Evolutionary conservation across 2,888 invertebrate genomes (phyloP), one percentile per base, ranked within the genome.

Genomic region (Phortica okadai): DNA sequence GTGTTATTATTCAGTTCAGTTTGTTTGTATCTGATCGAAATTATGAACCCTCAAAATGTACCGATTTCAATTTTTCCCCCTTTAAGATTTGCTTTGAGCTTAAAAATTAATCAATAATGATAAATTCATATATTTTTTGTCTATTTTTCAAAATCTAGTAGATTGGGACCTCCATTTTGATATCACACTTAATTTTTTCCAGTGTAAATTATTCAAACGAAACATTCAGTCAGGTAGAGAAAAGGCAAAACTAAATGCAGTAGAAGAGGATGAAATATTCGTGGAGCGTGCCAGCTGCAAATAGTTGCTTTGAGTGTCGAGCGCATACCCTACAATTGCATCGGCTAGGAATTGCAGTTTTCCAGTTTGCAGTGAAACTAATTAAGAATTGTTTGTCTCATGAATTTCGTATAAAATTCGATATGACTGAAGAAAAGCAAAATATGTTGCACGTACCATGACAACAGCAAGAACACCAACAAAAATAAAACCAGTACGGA

Each of bases 231-330:
- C n/a, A 1, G 59, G 21, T 4, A 59, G n/a, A 59, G 21, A n/a
- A 59, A 59, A 59, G 10, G 14, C 59, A 59, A 16, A 59, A 59
- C 7, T 59, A 8, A 21, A 21, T 59, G 59, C 21, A 21, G 59
- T 7, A 42, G 42, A 10, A 66, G 6, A 66, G 41, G 41, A 42
- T 66, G 42, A 42, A 14, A 56, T 54, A 56, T 33, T 72, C 33
- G 70, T 72, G 70, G 41, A 72, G 70, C 70, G 70, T 72, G 70
- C 70, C 70, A 72, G 70, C 70, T 72, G 70, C 70, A 69, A 45
- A 69, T 69, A 21, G 69, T 69, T 69, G n/a, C 45, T 44, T 45
- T 69, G 45, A 69, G 69, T 69, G 69, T 25, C 50, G 62, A 2
- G 5, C 25, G 62, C 33, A 64, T 64, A 64, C 64, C 21, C 64